Conservation (phyloP, 37 sponge, comb jelly and placozoan species). For the Spongia lamella region DNA sequence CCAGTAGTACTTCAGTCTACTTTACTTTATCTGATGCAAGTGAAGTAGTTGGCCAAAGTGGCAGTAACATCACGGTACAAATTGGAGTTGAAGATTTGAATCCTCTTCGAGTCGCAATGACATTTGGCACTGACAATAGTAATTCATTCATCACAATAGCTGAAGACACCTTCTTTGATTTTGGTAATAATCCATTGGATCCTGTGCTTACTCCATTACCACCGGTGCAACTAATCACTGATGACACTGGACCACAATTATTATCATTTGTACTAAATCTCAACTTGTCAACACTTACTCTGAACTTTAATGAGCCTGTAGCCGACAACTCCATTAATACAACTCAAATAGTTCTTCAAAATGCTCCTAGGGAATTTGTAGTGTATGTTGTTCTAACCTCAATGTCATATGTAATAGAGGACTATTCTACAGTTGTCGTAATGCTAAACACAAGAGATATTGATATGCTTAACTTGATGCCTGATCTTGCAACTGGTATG, state of each 20-base stretch:
- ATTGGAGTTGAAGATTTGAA: slow-evolving; percentile 64
- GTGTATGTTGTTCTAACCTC: slow-evolving; percentile 48
- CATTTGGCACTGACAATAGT: slow-evolving; percentile 30
- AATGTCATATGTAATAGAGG: slow-evolving; percentile 6
- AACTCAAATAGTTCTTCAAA: slow-evolving; percentile 58
- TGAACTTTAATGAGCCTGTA: slow-evolving; percentile 82
- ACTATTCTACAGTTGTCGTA: slow-evolving; percentile 59
- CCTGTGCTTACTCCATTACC: slow-evolving; percentile 11
- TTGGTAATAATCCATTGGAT: slow-evolving; percentile 37
- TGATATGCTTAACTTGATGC: slow-evolving; percentile 63
- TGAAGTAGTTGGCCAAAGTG: slow-evolving; percentile 25
- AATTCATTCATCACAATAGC: slow-evolving; percentile 62
- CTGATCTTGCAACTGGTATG: slow-evolving; percentile 50
- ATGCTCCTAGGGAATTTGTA: slow-evolving; percentile 46
- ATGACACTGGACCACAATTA: slow-evolving; percentile 58
- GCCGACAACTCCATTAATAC: slow-evolving; percentile 47
- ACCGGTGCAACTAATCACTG: slow-evolving; percentile 34
- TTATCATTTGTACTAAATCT: slow-evolving; percentile 59
- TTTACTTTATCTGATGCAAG: slow-evolving; percentile 46
- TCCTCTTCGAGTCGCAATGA: slow-evolving; percentile 48
- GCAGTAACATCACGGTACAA: slow-evolving; percentile 45
- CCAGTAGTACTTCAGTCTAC: slow-evolving; percentile 6
- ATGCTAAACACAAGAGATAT: slow-evolving; percentile 50
- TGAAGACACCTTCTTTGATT: slow-evolving; percentile 56
- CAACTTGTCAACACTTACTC: slow-evolving; percentile 47